Evolutionary conservation across 2,888 invertebrate species (phyloP), one percentile per base, ranked within the genome.

Genomic region (Tuberolachnus salignus): DNA sequence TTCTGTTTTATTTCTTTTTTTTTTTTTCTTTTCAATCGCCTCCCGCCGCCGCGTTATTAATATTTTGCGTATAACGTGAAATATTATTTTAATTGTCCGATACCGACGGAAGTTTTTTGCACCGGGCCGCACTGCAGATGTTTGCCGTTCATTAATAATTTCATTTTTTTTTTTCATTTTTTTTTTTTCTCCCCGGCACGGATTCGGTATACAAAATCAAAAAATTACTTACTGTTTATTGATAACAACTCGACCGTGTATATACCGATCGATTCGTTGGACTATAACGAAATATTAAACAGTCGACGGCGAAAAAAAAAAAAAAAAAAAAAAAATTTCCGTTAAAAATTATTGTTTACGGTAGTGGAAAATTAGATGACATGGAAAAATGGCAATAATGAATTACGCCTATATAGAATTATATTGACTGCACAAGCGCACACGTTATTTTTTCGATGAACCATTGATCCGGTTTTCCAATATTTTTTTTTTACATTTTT

Each of bases 61-160:
- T 42, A 64, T 21, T 64, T 64, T 21, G 13, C 44, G 64, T 14
- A 44, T 19, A 34, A 4, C 6, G 34, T 6, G 10, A 64, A 64
- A 64, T 44, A 64, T 44, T 44, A 44, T 44, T 64, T 26, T 44
- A 64, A 21, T 26, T 16, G 23, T 13, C 49, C 66, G 8, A 49
- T 49, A 21, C 49, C 49, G 49, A 21, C n/a, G n/a, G 16, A 10
- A 66, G 66, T 66, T 66, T n/a, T 66, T 26, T n/a, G 26, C 59
- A 59, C 26, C n/a, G n/a, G 59, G 16, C 59, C 10, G 59, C n/a
- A n/a, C 59, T 59, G 59, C 10, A 59, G 42, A 63, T 63, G 61
- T 42, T 34, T 34, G 61, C 34, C n/a, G 61, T 63, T 63, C 61
- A 63, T 63, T 63, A 63, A 63, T 34, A 34, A 34, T 34, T 34